A percentile compares a stretch with the other conserved stretches of the same genome.
These are phyloP conservation scores for Trichopoda pennipes DNA, from an alignment of 2,888 invertebrate genomes.

Conservation along the genomic window DNA sequence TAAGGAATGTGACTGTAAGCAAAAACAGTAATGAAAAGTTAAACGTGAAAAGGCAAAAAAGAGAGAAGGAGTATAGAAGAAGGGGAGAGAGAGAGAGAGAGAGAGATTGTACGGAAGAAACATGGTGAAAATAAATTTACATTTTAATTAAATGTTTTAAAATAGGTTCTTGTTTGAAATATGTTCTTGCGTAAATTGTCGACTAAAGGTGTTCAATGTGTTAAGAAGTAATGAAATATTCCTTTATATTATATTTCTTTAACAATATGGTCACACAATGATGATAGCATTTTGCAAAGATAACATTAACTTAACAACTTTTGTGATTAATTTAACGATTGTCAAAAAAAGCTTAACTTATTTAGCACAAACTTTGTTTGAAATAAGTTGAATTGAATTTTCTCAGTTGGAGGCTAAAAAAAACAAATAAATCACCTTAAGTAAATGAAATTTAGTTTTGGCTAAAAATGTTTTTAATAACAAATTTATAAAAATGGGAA, in stretches of 20 bases:
- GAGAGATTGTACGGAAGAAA: background rate
- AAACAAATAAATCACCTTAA: no score
- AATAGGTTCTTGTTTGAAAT: conserved; percentile 7
- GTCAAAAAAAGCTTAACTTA: background rate
- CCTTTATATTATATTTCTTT: background rate
- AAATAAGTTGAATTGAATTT: no score
- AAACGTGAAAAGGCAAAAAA: background rate
- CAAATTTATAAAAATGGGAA: no score
- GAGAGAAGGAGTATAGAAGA: background rate
- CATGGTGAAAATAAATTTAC: conserved; percentile 40
- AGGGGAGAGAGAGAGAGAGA: background rate
- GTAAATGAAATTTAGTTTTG: no score
- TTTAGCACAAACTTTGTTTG: background rate
- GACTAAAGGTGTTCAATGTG: conserved; percentile 54
- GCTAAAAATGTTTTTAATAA: no score
- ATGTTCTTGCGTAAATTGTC: conserved; percentile 9
- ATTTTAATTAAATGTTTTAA: conserved; percentile 54
- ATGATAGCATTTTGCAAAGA: background rate
- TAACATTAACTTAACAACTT: background rate
- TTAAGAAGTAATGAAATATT: background rate
- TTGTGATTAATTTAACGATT: conserved; percentile 45
- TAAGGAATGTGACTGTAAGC: no score
- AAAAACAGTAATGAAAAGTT: conserved; percentile 1
- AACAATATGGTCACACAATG: background rate
- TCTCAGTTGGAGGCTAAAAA: no score